Conservation (phyloP, 2,797 vertebrate genomes). For the Enteromius viviparus region DNA sequence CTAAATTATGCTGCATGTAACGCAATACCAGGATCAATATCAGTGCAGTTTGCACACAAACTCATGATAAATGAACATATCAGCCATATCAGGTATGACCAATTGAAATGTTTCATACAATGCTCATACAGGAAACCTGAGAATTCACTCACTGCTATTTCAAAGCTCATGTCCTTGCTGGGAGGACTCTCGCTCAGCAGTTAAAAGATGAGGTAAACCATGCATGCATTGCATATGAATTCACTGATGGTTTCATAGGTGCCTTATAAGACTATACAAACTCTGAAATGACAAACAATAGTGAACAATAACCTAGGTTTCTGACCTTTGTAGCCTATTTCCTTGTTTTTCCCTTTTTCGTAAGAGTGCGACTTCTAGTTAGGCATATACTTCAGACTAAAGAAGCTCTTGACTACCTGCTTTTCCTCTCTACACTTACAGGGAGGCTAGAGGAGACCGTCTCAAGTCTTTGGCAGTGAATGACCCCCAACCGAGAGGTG, state of each 20-base stretch:
- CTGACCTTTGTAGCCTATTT: not conserved
- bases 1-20: not conserved
- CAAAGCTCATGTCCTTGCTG: not conserved
- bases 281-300: not conserved
- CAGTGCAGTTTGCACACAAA: not conserved
- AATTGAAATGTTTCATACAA: not conserved
- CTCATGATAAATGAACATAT: conserved; percentile 1
- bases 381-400: conserved; percentile 72
- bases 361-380: conserved; percentile 74
- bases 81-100: not conserved
- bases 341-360: conserved; percentile 39
- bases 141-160: not conserved
- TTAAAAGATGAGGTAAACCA: not conserved
- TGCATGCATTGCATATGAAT: not conserved
- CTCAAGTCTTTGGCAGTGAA: conserved; percentile 71
- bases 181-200: not conserved
- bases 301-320: conserved; percentile 3
- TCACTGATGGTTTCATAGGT: too few relatives aligned
- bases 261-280: not conserved
- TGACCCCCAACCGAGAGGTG: conserved; percentile 68
- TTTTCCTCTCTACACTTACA: conserved; percentile 68
- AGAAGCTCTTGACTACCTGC: conserved; percentile 75
- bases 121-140: not conserved
- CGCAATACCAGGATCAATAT: not conserved
- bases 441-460: conserved; percentile 60